phyloP scores from a whole-genome alignment of 2,797 vertebrate species.

The Bovichtus diacanthus region DNA sequence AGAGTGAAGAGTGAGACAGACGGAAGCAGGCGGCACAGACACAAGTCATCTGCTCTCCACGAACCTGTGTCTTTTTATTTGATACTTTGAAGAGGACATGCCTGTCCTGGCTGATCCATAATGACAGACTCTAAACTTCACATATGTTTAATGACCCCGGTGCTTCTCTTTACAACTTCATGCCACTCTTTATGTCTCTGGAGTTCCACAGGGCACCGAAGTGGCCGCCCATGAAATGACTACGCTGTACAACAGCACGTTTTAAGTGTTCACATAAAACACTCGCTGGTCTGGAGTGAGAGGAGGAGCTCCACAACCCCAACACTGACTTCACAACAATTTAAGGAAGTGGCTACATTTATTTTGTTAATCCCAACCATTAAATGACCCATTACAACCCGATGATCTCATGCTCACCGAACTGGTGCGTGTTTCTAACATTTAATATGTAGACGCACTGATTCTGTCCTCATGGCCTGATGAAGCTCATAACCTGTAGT shows the following conservation, averaged over 20 bases:
- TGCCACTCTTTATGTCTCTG: conserved; percentile 34
- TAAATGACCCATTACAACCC: conserved; percentile 12
- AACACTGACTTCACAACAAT: conserved; percentile 20
- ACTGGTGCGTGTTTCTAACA: neutral
- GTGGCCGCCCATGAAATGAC: conserved; percentile 52
- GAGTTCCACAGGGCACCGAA: conserved; percentile 50
- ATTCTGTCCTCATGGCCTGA: no score
- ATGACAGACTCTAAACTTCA: conserved; percentile 24
- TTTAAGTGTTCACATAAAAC: conserved; percentile 47
- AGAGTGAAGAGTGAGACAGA: conserved; percentile 44
- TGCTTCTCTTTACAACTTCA: conserved; percentile 23
- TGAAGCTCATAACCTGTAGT: no score
- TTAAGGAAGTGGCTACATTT: conserved; percentile 14
- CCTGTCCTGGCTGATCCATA: conserved; percentile 19
- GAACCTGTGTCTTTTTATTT: neutral
- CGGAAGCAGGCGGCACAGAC: conserved; percentile 18
- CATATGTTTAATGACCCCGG: conserved; percentile 36
- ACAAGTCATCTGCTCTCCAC: no score
- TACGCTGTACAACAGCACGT: conserved; percentile 30
- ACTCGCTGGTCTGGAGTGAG: neutral
- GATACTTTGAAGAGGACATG: neutral
- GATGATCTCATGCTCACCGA: neutral
- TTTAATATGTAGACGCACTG: neutral
- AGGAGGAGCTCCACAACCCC: conserved; percentile 15
- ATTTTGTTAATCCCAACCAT: conserved; percentile 3